Conservation (phyloP, 2,888 invertebrate species). For the Biston betularia region DNA sequence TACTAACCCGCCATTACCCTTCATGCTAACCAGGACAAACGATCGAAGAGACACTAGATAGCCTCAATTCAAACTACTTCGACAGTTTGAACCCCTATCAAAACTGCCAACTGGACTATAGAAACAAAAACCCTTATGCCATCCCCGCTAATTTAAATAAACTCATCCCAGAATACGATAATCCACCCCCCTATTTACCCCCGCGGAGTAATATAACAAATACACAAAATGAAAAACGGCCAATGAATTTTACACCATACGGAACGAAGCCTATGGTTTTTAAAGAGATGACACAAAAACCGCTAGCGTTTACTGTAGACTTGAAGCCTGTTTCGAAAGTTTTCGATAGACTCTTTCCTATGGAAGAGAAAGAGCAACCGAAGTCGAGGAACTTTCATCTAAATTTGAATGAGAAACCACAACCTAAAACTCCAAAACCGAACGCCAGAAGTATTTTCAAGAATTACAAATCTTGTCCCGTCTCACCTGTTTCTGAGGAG, state of each 20-base stretch:
- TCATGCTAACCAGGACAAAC: slow-evolving; percentile 75
- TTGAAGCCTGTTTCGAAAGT: slow-evolving; percentile 76
- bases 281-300: slow-evolving; percentile 70
- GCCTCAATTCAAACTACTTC: slow-evolving; percentile 75
- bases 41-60: slow-evolving; percentile 76
- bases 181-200: slow-evolving; percentile 73
- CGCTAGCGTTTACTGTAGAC: slow-evolving; percentile 72
- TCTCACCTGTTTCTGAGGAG: slow-evolving; percentile 93
- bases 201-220: slow-evolving; percentile 72
- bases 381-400: slow-evolving; percentile 77
- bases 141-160: slow-evolving; percentile 82
- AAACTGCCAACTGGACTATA: slow-evolving; percentile 66
- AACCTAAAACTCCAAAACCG: slow-evolving; percentile 67
- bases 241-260: slow-evolving; percentile 60
- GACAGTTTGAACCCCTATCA: slow-evolving; percentile 78
- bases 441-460: slow-evolving; percentile 86
- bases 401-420: slow-evolving; percentile 73
- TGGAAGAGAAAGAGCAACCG: slow-evolving; percentile 60
- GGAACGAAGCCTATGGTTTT: slow-evolving; percentile 67
- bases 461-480: slow-evolving; percentile 92
- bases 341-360: slow-evolving; percentile 75
- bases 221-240: slow-evolving; percentile 55
- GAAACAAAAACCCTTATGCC: slow-evolving; percentile 82
- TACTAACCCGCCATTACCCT: slow-evolving; percentile 45
- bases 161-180: slow-evolving; percentile 72